These are phyloP conservation scores for Drosophila putrida DNA, from an alignment of 2,888 invertebrate genomes.

Conservation along the genomic window DNA sequence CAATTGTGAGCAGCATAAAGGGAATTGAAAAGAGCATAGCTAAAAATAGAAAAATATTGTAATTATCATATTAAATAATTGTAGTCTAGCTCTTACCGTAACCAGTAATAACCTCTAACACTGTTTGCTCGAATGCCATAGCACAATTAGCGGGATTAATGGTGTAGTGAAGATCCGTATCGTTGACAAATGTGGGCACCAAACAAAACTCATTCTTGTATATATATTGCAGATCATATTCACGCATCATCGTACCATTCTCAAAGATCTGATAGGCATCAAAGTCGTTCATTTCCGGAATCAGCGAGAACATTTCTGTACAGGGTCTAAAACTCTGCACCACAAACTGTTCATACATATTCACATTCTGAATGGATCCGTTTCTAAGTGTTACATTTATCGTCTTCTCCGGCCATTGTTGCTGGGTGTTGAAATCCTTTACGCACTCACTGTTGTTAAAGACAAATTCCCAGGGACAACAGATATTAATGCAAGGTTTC, in stretches of 20 bases:
- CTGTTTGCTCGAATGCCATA: slow-evolving; percentile 48
- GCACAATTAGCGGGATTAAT: slow-evolving; percentile 83
- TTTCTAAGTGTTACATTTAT: slow-evolving; percentile 75
- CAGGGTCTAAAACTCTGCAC: slow-evolving; percentile 74
- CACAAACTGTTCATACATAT: slow-evolving; percentile 68
- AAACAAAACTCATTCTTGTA: slow-evolving; percentile 80
- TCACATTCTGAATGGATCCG: slow-evolving; percentile 48
- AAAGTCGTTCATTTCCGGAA: slow-evolving; percentile 54
- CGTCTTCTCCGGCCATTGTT: slow-evolving; percentile 70
- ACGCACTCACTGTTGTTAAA: slow-evolving; percentile 46
- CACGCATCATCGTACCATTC: slow-evolving; percentile 80
- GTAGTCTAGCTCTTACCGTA: slow-evolving; percentile 67
- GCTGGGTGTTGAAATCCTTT: slow-evolving; percentile 33
- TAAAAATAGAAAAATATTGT: slow-evolving; percentile 69
- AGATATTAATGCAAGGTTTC: slow-evolving; percentile 84
- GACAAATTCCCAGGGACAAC: slow-evolving; percentile 78
- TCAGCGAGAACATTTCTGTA: slow-evolving; percentile 64
- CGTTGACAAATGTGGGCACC: slow-evolving; percentile 64
- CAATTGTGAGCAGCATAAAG: slow-evolving; percentile 90
- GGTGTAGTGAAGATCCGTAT: slow-evolving; percentile 63
- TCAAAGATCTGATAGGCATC: slow-evolving; percentile 74
- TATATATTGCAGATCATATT: slow-evolving; percentile 67
- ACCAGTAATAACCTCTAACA: slow-evolving; percentile 79
- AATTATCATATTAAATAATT: not conserved
- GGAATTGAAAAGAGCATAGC: slow-evolving; percentile 91